Evolutionary conservation across 2,797 vertebrate genomes (phyloP).

Genomic region (Parauchenoglanis punctatus): DNA sequence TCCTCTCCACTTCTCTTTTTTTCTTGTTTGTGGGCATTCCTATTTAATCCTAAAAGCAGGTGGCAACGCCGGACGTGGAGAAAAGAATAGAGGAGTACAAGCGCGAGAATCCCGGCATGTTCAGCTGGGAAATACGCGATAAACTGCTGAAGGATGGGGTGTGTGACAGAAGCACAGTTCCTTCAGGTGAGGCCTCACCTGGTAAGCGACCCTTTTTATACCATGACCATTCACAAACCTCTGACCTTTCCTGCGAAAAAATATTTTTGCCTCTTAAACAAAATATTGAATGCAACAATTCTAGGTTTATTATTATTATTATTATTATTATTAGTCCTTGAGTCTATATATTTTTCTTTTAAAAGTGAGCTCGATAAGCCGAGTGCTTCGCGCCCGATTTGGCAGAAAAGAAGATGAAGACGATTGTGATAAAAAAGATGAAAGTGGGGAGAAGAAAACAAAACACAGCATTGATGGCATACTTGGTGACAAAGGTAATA

Average conservation of each 20-base stretch:
- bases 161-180: conserved; percentile 91
- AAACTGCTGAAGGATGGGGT: conserved; percentile 92
- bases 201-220: conserved; percentile 71
- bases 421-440: conserved; percentile 91
- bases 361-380: conserved; percentile 97
- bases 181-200: conserved; percentile 92
- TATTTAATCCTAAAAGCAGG: conserved; percentile 85
- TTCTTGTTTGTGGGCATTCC: conserved; percentile 2
- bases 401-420: conserved; percentile 93
- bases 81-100: conserved; percentile 97
- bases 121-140: conserved; percentile 97
- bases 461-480: conserved; percentile 98
- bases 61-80: conserved; percentile 93
- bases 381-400: conserved; percentile 93
- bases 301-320: conserved; percentile 26
- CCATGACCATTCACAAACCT: conserved; percentile 42
- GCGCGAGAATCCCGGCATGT: conserved; percentile 92
- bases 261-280: not conserved
- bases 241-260: not conserved
- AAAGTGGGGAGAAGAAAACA: conserved; percentile 89
- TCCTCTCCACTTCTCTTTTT: conserved; percentile 4
- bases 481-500: conserved; percentile 93
- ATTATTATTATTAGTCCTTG: conserved; percentile 17
- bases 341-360: conserved; percentile 23
- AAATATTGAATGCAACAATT: conserved; percentile 2